These are phyloP conservation scores for Diadegma fenestrale DNA, from an alignment of 2,888 invertebrate species.

Conservation along the genomic window DNA sequence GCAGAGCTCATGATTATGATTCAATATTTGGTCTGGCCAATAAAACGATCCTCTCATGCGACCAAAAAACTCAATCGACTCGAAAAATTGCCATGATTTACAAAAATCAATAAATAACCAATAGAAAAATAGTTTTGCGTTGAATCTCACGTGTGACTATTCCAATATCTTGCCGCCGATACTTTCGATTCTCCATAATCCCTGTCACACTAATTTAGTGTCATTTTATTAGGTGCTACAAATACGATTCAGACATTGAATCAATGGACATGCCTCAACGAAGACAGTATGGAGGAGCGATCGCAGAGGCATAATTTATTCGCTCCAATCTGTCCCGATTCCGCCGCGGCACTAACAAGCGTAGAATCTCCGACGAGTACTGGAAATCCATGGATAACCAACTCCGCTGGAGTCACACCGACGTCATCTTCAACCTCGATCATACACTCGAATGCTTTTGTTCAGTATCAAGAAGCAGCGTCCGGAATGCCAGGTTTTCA, in stretches of 20 bases:
- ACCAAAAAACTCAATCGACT: too few species aligned
- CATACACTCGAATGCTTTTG: conserved; percentile 66
- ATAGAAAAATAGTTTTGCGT: too few species aligned
- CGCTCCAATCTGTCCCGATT: conserved; percentile 36
- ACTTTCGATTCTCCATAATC: not conserved
- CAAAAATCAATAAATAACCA: too few species aligned
- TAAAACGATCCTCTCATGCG: too few species aligned
- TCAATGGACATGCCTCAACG: conserved; percentile 78
- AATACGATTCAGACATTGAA: conserved; percentile 75
- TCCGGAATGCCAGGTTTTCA: conserved; percentile 79
- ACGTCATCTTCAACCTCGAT: conserved; percentile 71
- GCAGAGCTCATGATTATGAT: too few species aligned
- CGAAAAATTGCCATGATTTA: too few species aligned
- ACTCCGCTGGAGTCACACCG: conserved; percentile 74
- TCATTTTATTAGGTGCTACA: conserved; percentile 43
- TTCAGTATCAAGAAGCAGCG: conserved; percentile 79
- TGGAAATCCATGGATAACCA: conserved; percentile 51
- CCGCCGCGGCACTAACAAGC: conserved; percentile 46
- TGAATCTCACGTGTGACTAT: conserved; percentile 60
- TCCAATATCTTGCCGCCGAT: conserved; percentile 41
- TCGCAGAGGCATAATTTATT: conserved; percentile 43
- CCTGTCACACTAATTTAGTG: conserved; percentile 36
- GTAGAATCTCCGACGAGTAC: conserved; percentile 19
- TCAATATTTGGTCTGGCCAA: too few species aligned
- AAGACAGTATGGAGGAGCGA: conserved; percentile 67